Evolutionary conservation across 2,888 invertebrate species (phyloP).

Genomic region (Calameuta idolon): DNA sequence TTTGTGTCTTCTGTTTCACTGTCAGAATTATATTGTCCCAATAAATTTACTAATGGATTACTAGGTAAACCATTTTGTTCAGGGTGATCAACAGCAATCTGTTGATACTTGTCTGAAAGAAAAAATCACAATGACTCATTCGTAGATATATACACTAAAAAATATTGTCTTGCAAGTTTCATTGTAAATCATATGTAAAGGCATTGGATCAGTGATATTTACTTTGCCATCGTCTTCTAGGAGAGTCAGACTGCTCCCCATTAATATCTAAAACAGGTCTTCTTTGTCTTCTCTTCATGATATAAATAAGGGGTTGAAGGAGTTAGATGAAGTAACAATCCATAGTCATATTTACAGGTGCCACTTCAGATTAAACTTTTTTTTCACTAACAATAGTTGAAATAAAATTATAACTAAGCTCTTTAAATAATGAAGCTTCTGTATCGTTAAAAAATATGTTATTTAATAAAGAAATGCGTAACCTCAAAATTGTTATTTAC

Average conservation of each 20-base stretch:
- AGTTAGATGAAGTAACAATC: background rate
- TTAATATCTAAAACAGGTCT: conserved; percentile 57
- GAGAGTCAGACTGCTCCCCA: conserved; percentile 50
- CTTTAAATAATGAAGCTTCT: background rate
- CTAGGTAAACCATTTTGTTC: conserved; percentile 50
- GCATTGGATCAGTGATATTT: conserved; percentile 27
- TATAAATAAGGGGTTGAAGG: background rate
- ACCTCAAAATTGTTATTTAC: background rate
- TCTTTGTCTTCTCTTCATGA: conserved; percentile 59
- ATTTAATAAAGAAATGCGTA: background rate
- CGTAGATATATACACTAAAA: background rate
- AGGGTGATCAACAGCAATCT: conserved; percentile 41
- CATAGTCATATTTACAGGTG: background rate
- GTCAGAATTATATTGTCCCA: conserved; percentile 63
- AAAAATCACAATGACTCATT: background rate
- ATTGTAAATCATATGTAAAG: conserved; percentile 7
- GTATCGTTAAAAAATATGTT: background rate
- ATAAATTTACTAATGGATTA: conserved; percentile 56
- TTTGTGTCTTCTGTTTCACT: conserved; percentile 54
- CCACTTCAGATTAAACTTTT: background rate
- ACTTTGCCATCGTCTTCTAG: conserved; percentile 52
- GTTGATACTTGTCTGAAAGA: conserved; percentile 43
- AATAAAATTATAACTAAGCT: background rate
- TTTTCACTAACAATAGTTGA: background rate
- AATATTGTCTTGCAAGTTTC: background rate